Evolutionary conservation across 2,113 vertebrate species (phyloP), one percentile per base, ranked within the genome.

Genomic region (Thymallus thymallus): DNA sequence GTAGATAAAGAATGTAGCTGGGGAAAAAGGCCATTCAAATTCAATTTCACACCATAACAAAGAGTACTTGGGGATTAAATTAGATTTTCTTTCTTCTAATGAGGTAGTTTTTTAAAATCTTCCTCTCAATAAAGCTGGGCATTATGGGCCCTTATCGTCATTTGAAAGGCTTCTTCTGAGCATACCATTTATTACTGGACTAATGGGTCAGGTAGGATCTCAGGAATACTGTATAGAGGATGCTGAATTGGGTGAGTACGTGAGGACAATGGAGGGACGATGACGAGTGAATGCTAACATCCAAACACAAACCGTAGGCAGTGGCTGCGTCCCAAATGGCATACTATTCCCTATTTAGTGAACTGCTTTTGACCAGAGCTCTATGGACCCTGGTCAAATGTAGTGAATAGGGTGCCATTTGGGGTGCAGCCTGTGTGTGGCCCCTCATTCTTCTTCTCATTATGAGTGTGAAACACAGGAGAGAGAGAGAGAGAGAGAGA

Each of bases 111-210:
- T 79, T 69, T n/a, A n/a, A n/a, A n/a, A n/a, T 41, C 35, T 76
- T 23, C 76, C 62, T 68, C 73, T 68, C 71, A 73, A 73, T 82
- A 73, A 22, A 63, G 65, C 76, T 30, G 73, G 60, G 35, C 74
- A 78, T 81, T 81, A 81, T 46, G 66, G 48, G 20, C 55, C 76
- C 63, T 81, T 73, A 72, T 84, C 76, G 73, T 81, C 73, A 74
- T 84, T 74, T 75, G 63, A 58, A 63, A 72, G 76, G 65, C 12
- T 41, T 41, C 13, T 51, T 56, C 80, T 80, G 67, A 35, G 75
- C 67, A 78, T 84, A 87, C 76, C 82, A 83, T 87, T 90, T 90
- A 91, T 90, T 84, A 84, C 78, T 63, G 66, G 76, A 87, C 75
- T 86, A 80, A 84, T 85, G 46, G 18, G 76, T 68, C 55, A 56